These are phyloP conservation scores for Peromyscus aztecus DNA, from an alignment of 2,797 vertebrate species.

Conservation along the genomic window DNA sequence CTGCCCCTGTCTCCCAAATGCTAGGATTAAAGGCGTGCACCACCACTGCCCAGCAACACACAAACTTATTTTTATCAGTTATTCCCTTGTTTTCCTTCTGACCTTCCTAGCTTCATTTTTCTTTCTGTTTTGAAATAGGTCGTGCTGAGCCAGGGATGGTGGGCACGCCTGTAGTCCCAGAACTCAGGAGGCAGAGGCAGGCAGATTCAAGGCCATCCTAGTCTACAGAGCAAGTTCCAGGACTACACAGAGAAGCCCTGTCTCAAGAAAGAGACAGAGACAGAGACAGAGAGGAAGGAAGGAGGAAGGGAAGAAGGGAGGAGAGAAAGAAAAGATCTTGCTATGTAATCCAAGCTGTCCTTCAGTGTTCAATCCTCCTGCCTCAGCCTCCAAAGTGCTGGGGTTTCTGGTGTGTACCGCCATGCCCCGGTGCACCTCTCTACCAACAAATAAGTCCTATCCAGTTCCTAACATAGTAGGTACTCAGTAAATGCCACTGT, in stretches of 20 bases:
- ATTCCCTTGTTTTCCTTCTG: not conserved
- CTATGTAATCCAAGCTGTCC: not conserved
- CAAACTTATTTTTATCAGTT: slow-evolving; percentile 12
- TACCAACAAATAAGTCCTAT: not conserved
- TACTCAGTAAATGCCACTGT: not conserved
- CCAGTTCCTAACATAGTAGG: not conserved
- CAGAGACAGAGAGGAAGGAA: no score
- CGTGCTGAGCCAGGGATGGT: not conserved
- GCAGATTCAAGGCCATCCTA: not conserved
- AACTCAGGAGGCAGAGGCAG: not conserved
- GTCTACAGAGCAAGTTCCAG: not conserved
- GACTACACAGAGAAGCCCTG: not conserved
- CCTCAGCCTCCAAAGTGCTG: not conserved
- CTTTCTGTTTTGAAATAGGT: not conserved
- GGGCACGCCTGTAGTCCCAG: no score
- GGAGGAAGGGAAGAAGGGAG: not conserved
- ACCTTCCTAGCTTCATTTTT: not conserved
- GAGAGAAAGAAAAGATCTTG: not conserved
- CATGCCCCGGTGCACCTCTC: not conserved
- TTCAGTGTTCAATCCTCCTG: not conserved
- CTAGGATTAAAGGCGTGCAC: not conserved
- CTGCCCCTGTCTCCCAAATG: not conserved
- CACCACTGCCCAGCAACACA: not conserved
- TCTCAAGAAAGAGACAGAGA: not conserved
- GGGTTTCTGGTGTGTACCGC: not conserved